These are phyloP conservation scores for Trichoplax adhaerens DNA, from an alignment of 37 sponge, comb jelly and placozoan species.

Conservation along the genomic window DNA sequence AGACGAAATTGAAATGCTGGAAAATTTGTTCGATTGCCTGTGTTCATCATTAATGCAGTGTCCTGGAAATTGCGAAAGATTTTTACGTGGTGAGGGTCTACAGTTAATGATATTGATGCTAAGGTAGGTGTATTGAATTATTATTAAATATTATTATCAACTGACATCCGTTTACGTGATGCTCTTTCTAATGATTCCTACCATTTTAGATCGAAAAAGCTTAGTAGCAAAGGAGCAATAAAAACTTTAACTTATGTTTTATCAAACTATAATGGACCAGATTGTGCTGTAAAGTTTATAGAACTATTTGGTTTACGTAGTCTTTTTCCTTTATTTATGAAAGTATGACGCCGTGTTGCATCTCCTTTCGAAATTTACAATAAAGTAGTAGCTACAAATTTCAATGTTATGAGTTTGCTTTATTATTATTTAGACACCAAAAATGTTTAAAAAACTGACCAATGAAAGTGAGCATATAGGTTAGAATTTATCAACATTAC, in stretches of 20 bases:
- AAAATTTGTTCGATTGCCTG: constrained; percentile 94
- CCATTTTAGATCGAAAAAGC: constrained; percentile 41
- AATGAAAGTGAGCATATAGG: constrained; percentile 12
- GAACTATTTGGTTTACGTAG: constrained; percentile 82
- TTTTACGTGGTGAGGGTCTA: constrained; percentile 88
- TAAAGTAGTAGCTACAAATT: not conserved
- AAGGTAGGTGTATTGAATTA: constrained; percentile 17
- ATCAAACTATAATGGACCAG: constrained; percentile 50
- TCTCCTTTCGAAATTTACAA: not conserved
- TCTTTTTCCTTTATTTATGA: constrained; percentile 93
- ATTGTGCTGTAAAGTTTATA: constrained; percentile 81
- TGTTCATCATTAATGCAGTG: constrained; percentile 60
- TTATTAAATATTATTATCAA: no score
- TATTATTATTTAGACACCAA: constrained; percentile 18
- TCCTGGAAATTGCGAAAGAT: constrained; percentile 66
- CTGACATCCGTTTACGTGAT: no score
- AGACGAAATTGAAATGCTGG: constrained; percentile 90
- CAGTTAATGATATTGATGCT: constrained; percentile 97
- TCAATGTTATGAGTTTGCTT: not conserved
- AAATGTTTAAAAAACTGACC: constrained; percentile 27
- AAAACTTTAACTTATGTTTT: constrained; percentile 92
- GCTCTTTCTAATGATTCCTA: no score
- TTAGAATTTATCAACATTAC: no score
- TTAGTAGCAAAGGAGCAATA: constrained; percentile 50
- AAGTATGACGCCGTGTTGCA: constrained; percentile 8